Base-by-base conservation (phyloP, 1,140 invertebrate genomes). In the Meloidogyne chitwoodi region DNA sequence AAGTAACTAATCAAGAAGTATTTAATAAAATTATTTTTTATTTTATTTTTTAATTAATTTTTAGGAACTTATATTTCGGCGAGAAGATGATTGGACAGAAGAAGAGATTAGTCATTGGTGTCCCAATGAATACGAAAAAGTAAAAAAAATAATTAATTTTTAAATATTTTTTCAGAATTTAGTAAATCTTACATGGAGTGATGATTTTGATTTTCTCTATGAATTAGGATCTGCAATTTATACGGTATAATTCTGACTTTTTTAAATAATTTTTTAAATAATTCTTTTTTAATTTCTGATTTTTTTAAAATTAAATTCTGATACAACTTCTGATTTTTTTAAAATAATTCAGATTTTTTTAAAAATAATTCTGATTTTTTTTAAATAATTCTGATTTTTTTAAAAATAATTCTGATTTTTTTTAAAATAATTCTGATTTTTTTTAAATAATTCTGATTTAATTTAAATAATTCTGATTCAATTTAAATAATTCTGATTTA, bases 131-230 rank as follows among this genome's bases (percentile, higher is more conserved):
- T 65, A 75, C 34, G 76, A 77, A 44, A 77, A 77, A 31, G 71
- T 56, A 29, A 65, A 24, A 1, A 65, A 65, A 65, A 16, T 65
- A 64, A 64, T 10, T 22, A 64, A 64, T 14, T 14, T 29, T 64
- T 64, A 64, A 64, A 64, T 64, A 64, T 10, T 19, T 24, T 66
- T 27, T 27, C 22, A 85, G 75, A 82, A 87, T 48, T 74, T 86
- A 4, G 72, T 85, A 14, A 85, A 86, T 62, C 75, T 71, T 14
- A 86, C 84, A 1, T 86, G 84, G 84, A 86, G 82, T 31, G 84
- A 86, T 66, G 84, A 86, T 56, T 86, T 86, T 64, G 84, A 87
- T 48, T 85, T 84, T 71, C 75, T 86, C 14, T 87, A 87, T 73
- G 77, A 87, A 24, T 72, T 86, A 16, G 84, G 84, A 8, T 34